Evolutionary conservation across 1,140 invertebrate genomes (phyloP).

Genomic region (Macrosteles quadrilineatus): DNA sequence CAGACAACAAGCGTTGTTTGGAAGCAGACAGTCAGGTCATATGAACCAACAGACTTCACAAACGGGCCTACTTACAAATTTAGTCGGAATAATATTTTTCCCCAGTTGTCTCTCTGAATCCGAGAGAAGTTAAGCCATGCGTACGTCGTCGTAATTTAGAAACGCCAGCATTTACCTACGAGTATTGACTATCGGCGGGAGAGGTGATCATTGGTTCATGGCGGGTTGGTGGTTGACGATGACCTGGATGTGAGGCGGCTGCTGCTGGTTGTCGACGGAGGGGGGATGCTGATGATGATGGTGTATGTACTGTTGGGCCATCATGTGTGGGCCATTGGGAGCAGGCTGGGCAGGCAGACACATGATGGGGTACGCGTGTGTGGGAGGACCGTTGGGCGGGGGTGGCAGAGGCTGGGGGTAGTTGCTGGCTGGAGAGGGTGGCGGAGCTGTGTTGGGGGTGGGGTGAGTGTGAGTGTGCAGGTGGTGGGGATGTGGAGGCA

Average conservation of each 20-base stretch:
- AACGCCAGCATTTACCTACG: neutral
- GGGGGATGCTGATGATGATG: conserved; percentile 37
- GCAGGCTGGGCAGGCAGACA: conserved; percentile 60
- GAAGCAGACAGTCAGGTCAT: no score
- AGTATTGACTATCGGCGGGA: neutral
- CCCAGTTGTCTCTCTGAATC: no score
- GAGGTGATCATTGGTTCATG: neutral
- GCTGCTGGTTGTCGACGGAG: conserved; percentile 14
- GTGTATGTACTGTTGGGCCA: conserved; percentile 41
- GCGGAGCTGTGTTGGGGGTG: conserved; percentile 55
- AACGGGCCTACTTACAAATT: no score
- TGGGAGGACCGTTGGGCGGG: conserved; percentile 55
- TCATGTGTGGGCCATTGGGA: conserved; percentile 55
- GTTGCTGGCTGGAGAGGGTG: conserved; percentile 49
- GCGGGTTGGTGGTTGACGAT: conserved; percentile 1
- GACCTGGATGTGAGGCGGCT: conserved; percentile 1
- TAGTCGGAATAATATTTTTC: no score
- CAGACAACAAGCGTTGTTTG: no score
- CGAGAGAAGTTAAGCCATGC: conserved; percentile 5
- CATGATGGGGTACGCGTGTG: conserved; percentile 58
- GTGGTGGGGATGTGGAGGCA: conserved; percentile 54
- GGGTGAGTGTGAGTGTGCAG: conserved; percentile 63
- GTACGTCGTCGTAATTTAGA: neutral
- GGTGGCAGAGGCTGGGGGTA: conserved; percentile 54
- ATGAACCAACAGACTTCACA: no score